phyloP scores from a whole-genome alignment of 35 echinoderm and acorn worm species.

The Chiridota heheva region DNA sequence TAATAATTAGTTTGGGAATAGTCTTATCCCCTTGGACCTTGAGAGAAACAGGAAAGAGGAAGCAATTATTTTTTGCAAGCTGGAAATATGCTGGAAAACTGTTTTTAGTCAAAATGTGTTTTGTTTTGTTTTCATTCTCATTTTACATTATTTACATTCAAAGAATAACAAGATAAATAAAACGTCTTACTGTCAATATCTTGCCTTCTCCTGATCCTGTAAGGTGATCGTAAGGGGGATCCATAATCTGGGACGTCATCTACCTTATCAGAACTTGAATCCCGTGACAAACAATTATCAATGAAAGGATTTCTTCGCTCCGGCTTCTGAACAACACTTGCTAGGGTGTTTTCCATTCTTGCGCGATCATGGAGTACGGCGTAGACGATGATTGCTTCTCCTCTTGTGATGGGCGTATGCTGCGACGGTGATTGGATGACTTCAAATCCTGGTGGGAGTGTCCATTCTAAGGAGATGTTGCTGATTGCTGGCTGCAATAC shows the following conservation, averaged over 20 bases:
- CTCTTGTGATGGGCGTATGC: constrained; percentile 59
- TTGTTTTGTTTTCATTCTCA: no score
- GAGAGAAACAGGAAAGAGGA: no score
- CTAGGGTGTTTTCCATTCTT: constrained; percentile 80
- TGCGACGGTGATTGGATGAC: constrained; percentile 65
- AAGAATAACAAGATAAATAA: no score
- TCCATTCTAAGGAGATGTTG: constrained; percentile 79
- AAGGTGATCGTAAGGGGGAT: constrained; percentile 21
- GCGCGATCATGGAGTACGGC: constrained; percentile 81
- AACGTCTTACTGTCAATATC: constrained; percentile 39
- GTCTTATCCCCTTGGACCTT: no score
- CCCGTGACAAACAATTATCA: constrained; percentile 56
- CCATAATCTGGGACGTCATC: constrained; percentile 52
- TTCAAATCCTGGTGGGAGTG: constrained; percentile 80
- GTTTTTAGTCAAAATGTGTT: no score
- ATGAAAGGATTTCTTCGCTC: constrained; percentile 57
- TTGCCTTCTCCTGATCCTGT: constrained; percentile 30
- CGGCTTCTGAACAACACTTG: constrained; percentile 60
- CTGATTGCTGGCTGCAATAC: constrained; percentile 86
- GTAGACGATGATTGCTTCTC: constrained; percentile 90
- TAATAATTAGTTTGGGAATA: no score
- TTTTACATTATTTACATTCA: no score
- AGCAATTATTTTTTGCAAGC: no score
- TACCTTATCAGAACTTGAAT: constrained; percentile 60
- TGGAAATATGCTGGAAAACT: no score